Evolutionary conservation across 1,140 invertebrate genomes (phyloP), one percentile per base, ranked within the genome.

Genomic region (Drosophila quadrilineata): DNA sequence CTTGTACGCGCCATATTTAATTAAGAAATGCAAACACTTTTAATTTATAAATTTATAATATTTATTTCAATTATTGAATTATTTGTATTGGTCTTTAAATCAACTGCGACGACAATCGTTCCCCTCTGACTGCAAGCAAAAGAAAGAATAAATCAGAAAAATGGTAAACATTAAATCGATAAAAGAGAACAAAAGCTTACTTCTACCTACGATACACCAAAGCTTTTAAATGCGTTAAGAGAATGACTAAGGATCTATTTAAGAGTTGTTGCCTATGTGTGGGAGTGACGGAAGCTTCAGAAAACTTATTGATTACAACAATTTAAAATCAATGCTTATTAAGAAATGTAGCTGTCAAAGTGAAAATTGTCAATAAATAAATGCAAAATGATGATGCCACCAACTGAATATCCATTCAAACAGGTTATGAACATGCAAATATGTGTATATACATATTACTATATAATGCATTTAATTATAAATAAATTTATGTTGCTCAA

Each of bases 1-100:
- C 87, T 88, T 71, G 50, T 65, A 73, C 87, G 82, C 75, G 75
- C 74, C 87, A 88, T 88, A 58, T 16, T 80, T 71, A 28, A 21
- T 28, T 31, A 57, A 31, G 43, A 9, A 6, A 9, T 12, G 10
- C 14, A 35, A 43, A 19, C 56, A 76, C 54, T 62, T 60, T 59
- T 43, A 33, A 17, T 33, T 14, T 8, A 10, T 22, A 26, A 41
- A 14, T 63, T 14, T 22, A 45, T 40, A 16, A 29, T 16, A 35
- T 17, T 17, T 9, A 50, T 33, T 29, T 3, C 5, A 28, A 52
- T 45, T 53, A 29, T 19, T 16, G 10, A 16, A 31, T 33, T 50
- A 26, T 16, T 24, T 38, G 35, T 40, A 45, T 35, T 16, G 14
- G 26, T 62, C 54, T 63, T 36, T 36, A 14, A 36, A 14, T 14